phyloP scores from a whole-genome alignment of 2,888 invertebrate species.

The Belgica antarctica region DNA sequence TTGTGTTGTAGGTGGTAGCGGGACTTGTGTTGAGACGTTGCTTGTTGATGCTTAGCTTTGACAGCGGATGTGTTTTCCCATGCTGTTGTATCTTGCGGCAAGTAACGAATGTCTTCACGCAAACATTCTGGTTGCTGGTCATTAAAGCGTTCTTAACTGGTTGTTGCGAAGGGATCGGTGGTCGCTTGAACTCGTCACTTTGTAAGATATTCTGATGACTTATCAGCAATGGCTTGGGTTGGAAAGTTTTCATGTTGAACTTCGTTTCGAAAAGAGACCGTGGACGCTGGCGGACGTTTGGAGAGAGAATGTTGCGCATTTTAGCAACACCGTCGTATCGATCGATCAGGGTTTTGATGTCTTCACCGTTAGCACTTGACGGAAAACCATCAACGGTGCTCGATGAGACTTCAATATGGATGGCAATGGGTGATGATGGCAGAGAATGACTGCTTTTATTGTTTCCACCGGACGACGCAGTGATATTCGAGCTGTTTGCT shows the following conservation, averaged over 20 bases:
- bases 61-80: constrained; percentile 88
- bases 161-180: constrained; percentile 53
- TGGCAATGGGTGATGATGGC: constrained; percentile 65
- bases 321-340: constrained; percentile 62
- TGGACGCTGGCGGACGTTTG: constrained; percentile 36
- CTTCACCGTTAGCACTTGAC: neutral
- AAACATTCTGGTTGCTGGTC: constrained; percentile 44
- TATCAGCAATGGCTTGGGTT: constrained; percentile 49
- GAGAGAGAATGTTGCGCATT: constrained; percentile 24
- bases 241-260: constrained; percentile 48
- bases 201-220: constrained; percentile 40
- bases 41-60: constrained; percentile 78
- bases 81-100: constrained; percentile 71
- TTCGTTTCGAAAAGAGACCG: constrained; percentile 38
- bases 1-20: constrained; percentile 75
- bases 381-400: constrained; percentile 19
- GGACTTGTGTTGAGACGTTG: constrained; percentile 69
- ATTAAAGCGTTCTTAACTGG: constrained; percentile 48
- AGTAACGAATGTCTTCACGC: constrained; percentile 51
- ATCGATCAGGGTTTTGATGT: constrained; percentile 65
- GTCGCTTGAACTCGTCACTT: constrained; percentile 50
- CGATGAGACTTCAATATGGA: constrained; percentile 56
- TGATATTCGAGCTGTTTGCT: constrained; percentile 47
- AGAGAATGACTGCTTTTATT: constrained; percentile 58
- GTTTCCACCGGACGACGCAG: constrained; percentile 48